Conservation (phyloP, 1,140 invertebrate species). For the Drosophila ohnishii region DNA sequence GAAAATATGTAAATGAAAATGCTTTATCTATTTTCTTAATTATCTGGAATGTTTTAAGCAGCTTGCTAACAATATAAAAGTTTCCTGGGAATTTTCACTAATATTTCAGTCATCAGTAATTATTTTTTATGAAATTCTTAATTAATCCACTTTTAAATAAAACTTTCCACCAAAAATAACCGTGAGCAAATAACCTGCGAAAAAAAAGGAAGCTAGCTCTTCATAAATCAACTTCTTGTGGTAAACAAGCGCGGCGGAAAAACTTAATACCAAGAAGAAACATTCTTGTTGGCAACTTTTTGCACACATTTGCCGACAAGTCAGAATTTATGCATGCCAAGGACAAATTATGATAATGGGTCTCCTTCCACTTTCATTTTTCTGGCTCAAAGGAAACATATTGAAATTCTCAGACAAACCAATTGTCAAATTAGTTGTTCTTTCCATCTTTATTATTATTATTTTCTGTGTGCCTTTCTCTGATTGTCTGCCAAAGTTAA, state of each 20-base stretch:
- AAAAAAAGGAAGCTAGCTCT: background rate
- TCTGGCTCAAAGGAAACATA: conserved; percentile 45
- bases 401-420: conserved; percentile 76
- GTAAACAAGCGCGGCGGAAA: conserved; percentile 17
- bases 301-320: conserved; percentile 26
- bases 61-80: no score
- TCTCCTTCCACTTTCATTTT: background rate
- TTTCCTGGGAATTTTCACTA: no score
- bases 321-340: conserved; percentile 58
- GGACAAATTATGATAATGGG: conserved; percentile 61
- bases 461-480: background rate
- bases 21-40: no score
- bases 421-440: conserved; percentile 60
- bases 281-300: conserved; percentile 54
- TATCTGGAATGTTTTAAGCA: no score
- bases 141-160: conserved; percentile 40
- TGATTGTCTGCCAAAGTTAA: conserved; percentile 40
- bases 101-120: no score
- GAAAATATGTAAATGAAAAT: background rate
- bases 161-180: conserved; percentile 8
- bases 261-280: conserved; percentile 40
- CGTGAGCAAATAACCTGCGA: conserved; percentile 9
- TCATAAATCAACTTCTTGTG: conserved; percentile 42
- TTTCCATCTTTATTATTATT: conserved; percentile 11
- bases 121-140: background rate